Base-by-base conservation (phyloP, 1,140 invertebrate species). In the Zaprionus vittiger region DNA sequence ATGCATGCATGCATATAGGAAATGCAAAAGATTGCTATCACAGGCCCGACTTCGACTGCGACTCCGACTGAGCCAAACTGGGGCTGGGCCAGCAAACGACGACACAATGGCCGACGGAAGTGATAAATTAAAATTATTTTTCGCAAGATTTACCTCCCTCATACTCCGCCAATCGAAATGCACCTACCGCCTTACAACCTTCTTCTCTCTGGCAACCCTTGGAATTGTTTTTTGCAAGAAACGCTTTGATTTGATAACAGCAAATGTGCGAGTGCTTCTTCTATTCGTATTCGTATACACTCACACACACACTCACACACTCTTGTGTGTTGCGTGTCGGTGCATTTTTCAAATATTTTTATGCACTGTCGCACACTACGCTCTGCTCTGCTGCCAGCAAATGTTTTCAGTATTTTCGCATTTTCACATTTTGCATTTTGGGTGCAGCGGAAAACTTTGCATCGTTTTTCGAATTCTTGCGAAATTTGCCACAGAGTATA, bases 61-160 rank as follows among this genome's bases (percentile, higher is more conserved):
- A 52, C 52, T 64, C 9, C n/a, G 15, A 64, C 17, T 57, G 34
- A 22, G 1, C 65, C 14, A 31, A 34, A 44, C 31, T 67, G 61
- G 52, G 56, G 24, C 44, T 15, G 24, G 31, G 47, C 61, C 65
- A 73, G 80, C 66, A 79, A 79, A 64, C 76, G 82, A 87, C 83
- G 83, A 86, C 82, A 90, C 86, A 90, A 90, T 90, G 86, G 86
- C 86, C 87, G 83, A 44, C 86, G 86, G 86, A 91, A 91, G 86
- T 91, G 82, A 91, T 91, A 91, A 91, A 91, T 91, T 91, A 91
- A 91, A 91, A 91, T 91, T 91, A 91, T 91, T 91, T 90, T 91
- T 91, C 85, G 85, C 85, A 90, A 90, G 85, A 85, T 90, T 90
- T 90, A n/a, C 6, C 6, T 6, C 15, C 41, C 41, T 2, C n/a